A percentile compares a stretch with the other conserved stretches of the same genome.
Conservation (phyloP, 2,888 invertebrate species). For the Dicranocentrus wangi region DNA sequence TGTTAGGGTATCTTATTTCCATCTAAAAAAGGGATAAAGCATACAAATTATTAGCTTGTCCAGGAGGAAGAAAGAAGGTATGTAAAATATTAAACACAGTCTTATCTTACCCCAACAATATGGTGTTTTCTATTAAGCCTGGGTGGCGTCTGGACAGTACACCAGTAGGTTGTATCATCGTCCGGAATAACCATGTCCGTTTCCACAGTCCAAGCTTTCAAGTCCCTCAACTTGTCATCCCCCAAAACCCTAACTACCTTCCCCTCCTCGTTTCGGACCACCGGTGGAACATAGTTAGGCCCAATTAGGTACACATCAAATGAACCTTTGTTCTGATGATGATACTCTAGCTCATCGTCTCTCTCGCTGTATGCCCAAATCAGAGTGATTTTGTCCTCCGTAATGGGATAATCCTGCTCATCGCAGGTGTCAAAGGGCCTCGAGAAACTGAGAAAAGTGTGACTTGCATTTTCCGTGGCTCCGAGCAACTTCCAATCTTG, state of each 20-base stretch:
- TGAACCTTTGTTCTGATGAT: slow-evolving; percentile 13
- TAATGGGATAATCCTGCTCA: slow-evolving; percentile 23
- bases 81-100: neutral
- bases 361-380: slow-evolving; percentile 29
- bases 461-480: neutral
- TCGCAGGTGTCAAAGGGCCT: slow-evolving; percentile 46
- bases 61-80: too few relatives aligned
- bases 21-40: neutral
- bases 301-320: neutral
- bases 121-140: slow-evolving; percentile 4
- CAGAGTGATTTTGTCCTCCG: neutral
- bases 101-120: slow-evolving; percentile 26
- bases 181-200: neutral
- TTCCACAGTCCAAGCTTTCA: neutral
- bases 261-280: neutral
- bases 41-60: neutral
- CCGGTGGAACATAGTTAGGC: slow-evolving; percentile 5
- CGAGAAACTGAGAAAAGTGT: slow-evolving; percentile 30
- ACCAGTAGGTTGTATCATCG: slow-evolving; percentile 32
- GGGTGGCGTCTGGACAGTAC: slow-evolving; percentile 25
- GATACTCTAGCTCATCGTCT: slow-evolving; percentile 19
- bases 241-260: neutral
- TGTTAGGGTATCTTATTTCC: neutral
- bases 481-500: slow-evolving; percentile 32
- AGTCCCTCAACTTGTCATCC: neutral